Evolutionary conservation across 92 coral and sea anemone species (phyloP).

Genomic region (Bergia puertoricense): DNA sequence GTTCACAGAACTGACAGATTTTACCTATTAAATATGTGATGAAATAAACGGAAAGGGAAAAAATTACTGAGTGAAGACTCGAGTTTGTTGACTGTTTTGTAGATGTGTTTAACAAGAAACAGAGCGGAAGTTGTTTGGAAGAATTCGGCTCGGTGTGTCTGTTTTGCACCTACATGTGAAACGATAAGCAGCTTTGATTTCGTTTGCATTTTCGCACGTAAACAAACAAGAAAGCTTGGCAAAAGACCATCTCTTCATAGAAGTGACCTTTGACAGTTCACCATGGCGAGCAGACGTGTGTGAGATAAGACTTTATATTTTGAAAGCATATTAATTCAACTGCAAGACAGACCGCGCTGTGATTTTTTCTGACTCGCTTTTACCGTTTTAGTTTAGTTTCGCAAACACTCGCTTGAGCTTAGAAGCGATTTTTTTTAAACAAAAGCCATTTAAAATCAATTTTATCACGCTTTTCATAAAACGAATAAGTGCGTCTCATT

Average conservation of each 20-base stretch:
- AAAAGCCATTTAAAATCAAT: neutral
- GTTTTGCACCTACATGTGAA: constrained; percentile 7
- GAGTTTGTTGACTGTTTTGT: neutral
- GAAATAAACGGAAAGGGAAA: neutral
- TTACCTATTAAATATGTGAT: neutral
- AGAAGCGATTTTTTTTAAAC: no score
- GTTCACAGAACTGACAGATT: neutral
- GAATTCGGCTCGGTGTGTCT: neutral
- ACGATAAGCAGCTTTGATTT: neutral
- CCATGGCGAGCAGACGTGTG: constrained; percentile 4
- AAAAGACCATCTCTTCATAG: neutral
- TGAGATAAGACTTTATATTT: neutral
- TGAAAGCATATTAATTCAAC: neutral
- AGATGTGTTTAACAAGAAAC: neutral
- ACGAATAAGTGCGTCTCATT: neutral
- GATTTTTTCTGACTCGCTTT: neutral
- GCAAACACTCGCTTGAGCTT: neutral
- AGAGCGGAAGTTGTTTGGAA: neutral
- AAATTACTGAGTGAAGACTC: neutral
- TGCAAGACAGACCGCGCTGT: neutral
- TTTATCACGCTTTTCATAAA: neutral
- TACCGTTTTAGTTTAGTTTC: no score
- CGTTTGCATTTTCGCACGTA: constrained; percentile 15
- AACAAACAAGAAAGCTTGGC: constrained; percentile 21
- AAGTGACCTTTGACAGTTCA: constrained; percentile 24